A percentile compares a stretch with the other conserved stretches of the same genome.
phyloP scores from a whole-genome alignment of 2,888 invertebrate genomes.

The Hirtodrosophila confusa region DNA sequence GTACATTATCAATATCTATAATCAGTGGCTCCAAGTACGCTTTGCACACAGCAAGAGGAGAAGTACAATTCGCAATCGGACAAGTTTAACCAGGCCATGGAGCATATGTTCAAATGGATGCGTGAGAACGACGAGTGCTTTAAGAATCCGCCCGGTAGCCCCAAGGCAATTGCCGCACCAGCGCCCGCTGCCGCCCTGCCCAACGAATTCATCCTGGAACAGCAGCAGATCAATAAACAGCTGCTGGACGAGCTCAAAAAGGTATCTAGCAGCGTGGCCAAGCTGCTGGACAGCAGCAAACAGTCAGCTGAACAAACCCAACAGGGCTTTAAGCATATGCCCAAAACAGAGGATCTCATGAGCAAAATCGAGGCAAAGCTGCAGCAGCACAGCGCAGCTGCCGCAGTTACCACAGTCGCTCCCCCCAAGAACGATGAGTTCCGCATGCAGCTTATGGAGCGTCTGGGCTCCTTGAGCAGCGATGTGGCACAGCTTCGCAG shows the following conservation, averaged over 20 bases:
- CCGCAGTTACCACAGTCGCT: constrained; percentile 62
- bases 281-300: constrained; percentile 70
- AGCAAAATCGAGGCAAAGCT: constrained; percentile 81
- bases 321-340: constrained; percentile 70
- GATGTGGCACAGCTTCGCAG: constrained; percentile 83
- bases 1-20: constrained; percentile 15
- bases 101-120: constrained; percentile 83
- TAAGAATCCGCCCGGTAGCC: constrained; percentile 74
- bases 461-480: constrained; percentile 84
- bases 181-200: constrained; percentile 46
- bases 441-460: constrained; percentile 84
- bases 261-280: constrained; percentile 69
- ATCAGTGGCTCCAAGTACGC: not conserved
- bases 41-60: constrained; percentile 81
- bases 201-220: constrained; percentile 70
- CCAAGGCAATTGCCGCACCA: constrained; percentile 21
- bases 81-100: constrained; percentile 81
- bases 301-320: constrained; percentile 77
- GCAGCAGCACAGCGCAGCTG: constrained; percentile 66
- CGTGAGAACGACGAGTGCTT: constrained; percentile 82
- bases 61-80: constrained; percentile 82
- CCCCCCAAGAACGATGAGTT: constrained; percentile 83
- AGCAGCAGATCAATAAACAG: constrained; percentile 74
- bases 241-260: constrained; percentile 75
- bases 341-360: constrained; percentile 78